Conservation (phyloP, 1,140 invertebrate species). For the Drosophila simulans region DNA sequence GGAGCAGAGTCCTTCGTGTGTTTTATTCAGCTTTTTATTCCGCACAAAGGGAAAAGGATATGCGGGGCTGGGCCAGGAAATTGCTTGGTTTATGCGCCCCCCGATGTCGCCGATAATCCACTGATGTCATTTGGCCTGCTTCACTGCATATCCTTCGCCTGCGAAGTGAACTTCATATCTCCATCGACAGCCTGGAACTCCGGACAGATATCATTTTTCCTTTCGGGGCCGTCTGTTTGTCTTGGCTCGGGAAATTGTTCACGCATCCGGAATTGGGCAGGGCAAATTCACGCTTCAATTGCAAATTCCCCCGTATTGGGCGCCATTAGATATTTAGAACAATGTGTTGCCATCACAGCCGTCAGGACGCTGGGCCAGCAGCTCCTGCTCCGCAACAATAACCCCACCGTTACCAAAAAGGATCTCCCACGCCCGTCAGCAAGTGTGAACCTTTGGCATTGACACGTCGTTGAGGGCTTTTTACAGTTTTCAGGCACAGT, state of each 20-base stretch:
- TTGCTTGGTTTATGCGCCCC: slow-evolving; percentile 69
- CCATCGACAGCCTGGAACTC: slow-evolving; percentile 71
- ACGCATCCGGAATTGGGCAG: slow-evolving; percentile 68
- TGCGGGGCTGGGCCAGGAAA: slow-evolving; percentile 42
- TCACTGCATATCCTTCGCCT: slow-evolving; percentile 52
- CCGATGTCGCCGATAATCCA: slow-evolving; percentile 78
- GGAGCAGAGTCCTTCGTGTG: slow-evolving; percentile 36
- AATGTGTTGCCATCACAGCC: slow-evolving; percentile 75
- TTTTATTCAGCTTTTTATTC: slow-evolving; percentile 76
- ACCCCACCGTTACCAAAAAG: slow-evolving; percentile 22
- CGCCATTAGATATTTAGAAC: slow-evolving; percentile 73
- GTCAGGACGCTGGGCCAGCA: slow-evolving; percentile 18
- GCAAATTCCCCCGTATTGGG: slow-evolving; percentile 66
- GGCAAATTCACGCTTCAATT: slow-evolving; percentile 79
- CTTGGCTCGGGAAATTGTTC: slow-evolving; percentile 66
- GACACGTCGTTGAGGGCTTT: slow-evolving; percentile 41
- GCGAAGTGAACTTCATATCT: slow-evolving; percentile 67
- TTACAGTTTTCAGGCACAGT: slow-evolving; percentile 18
- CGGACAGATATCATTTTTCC: slow-evolving; percentile 32
- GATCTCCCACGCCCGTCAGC: slow-evolving; percentile 26
- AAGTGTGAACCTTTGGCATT: slow-evolving; percentile 67
- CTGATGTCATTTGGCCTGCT: slow-evolving; percentile 79
- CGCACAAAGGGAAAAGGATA: slow-evolving; percentile 39
- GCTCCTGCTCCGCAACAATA: slow-evolving; percentile 45
- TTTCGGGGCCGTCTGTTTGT: slow-evolving; percentile 20